phyloP scores from a whole-genome alignment of 2,888 invertebrate genomes.

The Anorthoa munda region DNA sequence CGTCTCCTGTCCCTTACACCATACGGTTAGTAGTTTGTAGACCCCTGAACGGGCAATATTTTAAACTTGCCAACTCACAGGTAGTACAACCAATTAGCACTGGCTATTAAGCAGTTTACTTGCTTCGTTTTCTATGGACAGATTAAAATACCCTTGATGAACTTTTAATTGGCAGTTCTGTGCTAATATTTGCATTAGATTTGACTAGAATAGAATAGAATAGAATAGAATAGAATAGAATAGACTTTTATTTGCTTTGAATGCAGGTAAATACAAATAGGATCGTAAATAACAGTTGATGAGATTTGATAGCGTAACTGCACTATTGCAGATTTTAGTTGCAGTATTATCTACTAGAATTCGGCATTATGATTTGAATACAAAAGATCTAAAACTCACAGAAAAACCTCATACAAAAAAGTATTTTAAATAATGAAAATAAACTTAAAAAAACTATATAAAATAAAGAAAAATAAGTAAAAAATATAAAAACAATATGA shows the following conservation, averaged over 20 bases:
- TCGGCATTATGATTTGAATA: too few relatives aligned
- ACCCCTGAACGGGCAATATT: slow-evolving; percentile 60
- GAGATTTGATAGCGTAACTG: too few relatives aligned
- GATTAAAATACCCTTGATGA: slow-evolving; percentile 68
- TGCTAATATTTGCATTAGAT: slow-evolving; percentile 3
- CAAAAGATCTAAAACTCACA: too few relatives aligned
- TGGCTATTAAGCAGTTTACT: slow-evolving; percentile 67
- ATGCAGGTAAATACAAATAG: too few relatives aligned
- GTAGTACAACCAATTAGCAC: slow-evolving; percentile 71
- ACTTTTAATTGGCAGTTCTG: slow-evolving; percentile 65
- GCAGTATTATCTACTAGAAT: too few relatives aligned
- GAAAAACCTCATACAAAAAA: too few relatives aligned
- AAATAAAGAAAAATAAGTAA: background rate
- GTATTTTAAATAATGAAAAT: background rate
- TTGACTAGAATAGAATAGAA: too few relatives aligned
- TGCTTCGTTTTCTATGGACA: slow-evolving; percentile 64
- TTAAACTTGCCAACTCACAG: slow-evolving; percentile 63
- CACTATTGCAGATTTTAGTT: too few relatives aligned
- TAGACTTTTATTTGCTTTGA: too few relatives aligned
- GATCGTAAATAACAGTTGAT: too few relatives aligned
- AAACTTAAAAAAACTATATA: background rate
- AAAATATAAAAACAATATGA: background rate
- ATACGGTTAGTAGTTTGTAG: background rate
- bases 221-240: too few relatives aligned
- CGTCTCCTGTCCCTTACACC: background rate